These are phyloP conservation scores for Sebastes goodei DNA, from an alignment of 2,797 vertebrate genomes.

Conservation along the genomic window DNA sequence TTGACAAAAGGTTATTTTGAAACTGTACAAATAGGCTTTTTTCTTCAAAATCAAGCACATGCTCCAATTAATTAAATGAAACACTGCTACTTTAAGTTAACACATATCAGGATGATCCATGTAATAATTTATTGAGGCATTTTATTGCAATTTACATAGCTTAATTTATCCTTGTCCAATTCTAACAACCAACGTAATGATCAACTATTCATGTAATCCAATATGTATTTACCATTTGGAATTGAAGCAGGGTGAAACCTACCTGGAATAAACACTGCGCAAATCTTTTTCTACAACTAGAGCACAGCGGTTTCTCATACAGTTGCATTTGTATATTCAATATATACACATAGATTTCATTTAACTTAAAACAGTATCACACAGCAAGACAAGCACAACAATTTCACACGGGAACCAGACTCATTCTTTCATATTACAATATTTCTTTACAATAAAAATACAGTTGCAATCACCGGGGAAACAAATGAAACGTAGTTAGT, in stretches of 20 bases:
- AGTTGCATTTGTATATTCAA: slow-evolving; percentile 69
- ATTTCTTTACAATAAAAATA: slow-evolving; percentile 55
- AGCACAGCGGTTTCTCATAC: slow-evolving; percentile 61
- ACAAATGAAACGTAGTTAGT: slow-evolving; percentile 25
- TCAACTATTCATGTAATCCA: slow-evolving; percentile 27
- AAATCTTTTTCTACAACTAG: slow-evolving; percentile 52
- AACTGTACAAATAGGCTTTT: background rate
- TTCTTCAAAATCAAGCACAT: background rate
- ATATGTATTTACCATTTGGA: slow-evolving; percentile 30
- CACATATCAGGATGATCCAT: background rate
- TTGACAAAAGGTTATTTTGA: background rate
- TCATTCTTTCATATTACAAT: slow-evolving; percentile 52
- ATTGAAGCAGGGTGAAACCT: slow-evolving; percentile 34
- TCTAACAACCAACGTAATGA: slow-evolving; percentile 9
- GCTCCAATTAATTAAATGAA: background rate
- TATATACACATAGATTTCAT: slow-evolving; percentile 78
- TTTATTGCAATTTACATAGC: slow-evolving; percentile 58
- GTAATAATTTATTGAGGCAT: slow-evolving; percentile 69
- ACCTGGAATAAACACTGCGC: slow-evolving; percentile 29
- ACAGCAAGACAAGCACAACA: slow-evolving; percentile 62
- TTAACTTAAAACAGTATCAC: slow-evolving; percentile 75
- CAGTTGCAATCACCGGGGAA: slow-evolving; percentile 47
- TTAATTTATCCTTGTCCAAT: slow-evolving; percentile 28
- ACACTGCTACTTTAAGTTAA: background rate
- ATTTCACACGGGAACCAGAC: slow-evolving; percentile 46